These are phyloP conservation scores for Patella pellucida DNA, from an alignment of 2,888 invertebrate species.

Conservation along the genomic window DNA sequence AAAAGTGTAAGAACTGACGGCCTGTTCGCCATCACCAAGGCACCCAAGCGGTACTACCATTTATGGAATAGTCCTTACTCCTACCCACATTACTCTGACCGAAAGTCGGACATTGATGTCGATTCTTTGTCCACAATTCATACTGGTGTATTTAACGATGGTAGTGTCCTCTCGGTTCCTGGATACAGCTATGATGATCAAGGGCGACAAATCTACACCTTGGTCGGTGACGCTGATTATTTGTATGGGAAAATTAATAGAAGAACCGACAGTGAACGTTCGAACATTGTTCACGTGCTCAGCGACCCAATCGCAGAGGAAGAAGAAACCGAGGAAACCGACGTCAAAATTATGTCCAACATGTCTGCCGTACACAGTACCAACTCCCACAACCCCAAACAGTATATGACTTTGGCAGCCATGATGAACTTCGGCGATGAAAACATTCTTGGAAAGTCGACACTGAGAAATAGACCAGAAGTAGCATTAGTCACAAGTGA, in stretches of 20 bases:
- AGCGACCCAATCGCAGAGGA: background rate
- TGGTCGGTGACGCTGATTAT: constrained; percentile 18
- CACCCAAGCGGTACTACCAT: constrained; percentile 17
- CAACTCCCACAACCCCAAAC: constrained; percentile 17
- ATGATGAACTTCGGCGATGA: constrained; percentile 25
- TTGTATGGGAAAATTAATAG: constrained; percentile 12
- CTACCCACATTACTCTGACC: constrained; percentile 24
- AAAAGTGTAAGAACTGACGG: constrained; percentile 15
- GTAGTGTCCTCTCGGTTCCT: constrained; percentile 19
- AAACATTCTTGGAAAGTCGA: constrained; percentile 18
- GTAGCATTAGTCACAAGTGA: constrained; percentile 38
- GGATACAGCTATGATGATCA: constrained; percentile 18
- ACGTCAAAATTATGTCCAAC: background rate
- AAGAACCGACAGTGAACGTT: constrained; percentile 10
- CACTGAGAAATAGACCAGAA: constrained; percentile 30
- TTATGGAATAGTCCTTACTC: constrained; percentile 22
- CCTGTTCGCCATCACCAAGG: constrained; percentile 5
- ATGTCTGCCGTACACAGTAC: constrained; percentile 20
- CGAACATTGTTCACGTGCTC: background rate
- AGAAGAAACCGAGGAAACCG: constrained; percentile 9
- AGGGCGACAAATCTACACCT: background rate
- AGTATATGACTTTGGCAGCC: constrained; percentile 30
- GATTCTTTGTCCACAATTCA: constrained; percentile 27
- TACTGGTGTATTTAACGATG: constrained; percentile 24
- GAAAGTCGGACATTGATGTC: constrained; percentile 23